Base-by-base conservation (phyloP, 2,888 invertebrate species). In the Physocephala rufipes region DNA sequence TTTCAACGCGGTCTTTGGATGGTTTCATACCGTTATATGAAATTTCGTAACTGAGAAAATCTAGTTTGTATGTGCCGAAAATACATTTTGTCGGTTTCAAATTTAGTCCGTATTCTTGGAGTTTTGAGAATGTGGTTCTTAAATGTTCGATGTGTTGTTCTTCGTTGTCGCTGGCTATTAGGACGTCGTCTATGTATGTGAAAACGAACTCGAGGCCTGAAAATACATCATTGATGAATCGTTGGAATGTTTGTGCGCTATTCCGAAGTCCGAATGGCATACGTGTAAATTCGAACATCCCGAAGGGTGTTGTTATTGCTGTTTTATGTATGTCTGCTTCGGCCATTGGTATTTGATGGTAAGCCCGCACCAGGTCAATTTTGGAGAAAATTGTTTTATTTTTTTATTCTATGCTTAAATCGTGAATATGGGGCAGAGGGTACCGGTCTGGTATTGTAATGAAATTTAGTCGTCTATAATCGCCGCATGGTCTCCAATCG, bases 401-500 rank as follows among this genome's bases (percentile, higher is more conserved):
- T 19, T 51, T 51, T n/a, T n/a, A n/a, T 5, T 51, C 19, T 19
- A 51, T 51, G 51, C n/a, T 51, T 16, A 69, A 15, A 19, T 67
- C 71, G 0, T 64, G 62, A 2, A 72, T 59, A 13, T 72, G n/a
- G n/a, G 69, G n/a, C n/a, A 70, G 2, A n/a, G n/a, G n/a, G n/a
- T n/a, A n/a, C n/a, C n/a, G n/a, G n/a, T n/a, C n/a, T n/a, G n/a
- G n/a, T n/a, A 0, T 59, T 58, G 30, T 64, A 70, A 65, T 24
- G 49, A 21, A n/a, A 58, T 67, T 64, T 15, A 71, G 13, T 16
- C 55, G 28, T 13, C 21, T 36, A 36, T 66, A 65, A 15, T 69
- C 51, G 15, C 51, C 16, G 51, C 51, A 51, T 24, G 64, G 59
- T 9, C 21, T 5, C 51, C 51, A 51, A 49, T 9, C 58, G 59